These are phyloP conservation scores for Drosophila aff. DNA, from an alignment of 1,140 invertebrate genomes.

Conservation along the genomic window DNA sequence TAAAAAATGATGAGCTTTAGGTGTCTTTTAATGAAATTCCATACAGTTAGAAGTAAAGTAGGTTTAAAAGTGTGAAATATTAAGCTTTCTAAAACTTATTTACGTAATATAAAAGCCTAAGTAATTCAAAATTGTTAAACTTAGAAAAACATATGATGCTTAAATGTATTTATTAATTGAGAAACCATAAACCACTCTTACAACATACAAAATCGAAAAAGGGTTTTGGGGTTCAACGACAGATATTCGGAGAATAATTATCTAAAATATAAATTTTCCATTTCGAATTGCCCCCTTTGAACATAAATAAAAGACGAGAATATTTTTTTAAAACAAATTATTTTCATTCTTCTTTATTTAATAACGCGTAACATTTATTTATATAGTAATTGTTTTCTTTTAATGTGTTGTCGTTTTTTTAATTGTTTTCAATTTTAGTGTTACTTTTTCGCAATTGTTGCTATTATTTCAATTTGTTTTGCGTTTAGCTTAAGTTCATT, in stretches of 20 bases:
- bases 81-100: too few relatives aligned
- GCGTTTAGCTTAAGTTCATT: constrained; percentile 54
- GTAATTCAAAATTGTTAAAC: too few relatives aligned
- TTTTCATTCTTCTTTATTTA: constrained; percentile 85
- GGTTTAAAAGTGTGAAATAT: too few relatives aligned
- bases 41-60: too few relatives aligned
- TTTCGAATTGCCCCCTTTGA: not conserved
- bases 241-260: not conserved
- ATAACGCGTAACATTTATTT: constrained; percentile 85
- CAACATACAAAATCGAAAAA: too few relatives aligned
- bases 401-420: constrained; percentile 64
- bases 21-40: too few relatives aligned
- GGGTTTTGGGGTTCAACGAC: too few relatives aligned
- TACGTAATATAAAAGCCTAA: too few relatives aligned
- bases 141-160: too few relatives aligned
- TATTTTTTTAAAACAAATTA: constrained; percentile 85
- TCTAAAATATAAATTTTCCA: too few relatives aligned
- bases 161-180: too few relatives aligned
- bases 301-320: constrained; percentile 3
- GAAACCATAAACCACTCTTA: too few relatives aligned
- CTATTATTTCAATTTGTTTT: constrained; percentile 62
- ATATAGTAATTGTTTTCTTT: constrained; percentile 84
- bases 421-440: constrained; percentile 52
- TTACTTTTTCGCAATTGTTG: constrained; percentile 60
- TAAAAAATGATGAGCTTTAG: not conserved